Percentiles rank a stretch among this genome's conserved stretches.
phyloP scores from a whole-genome alignment of 2,888 invertebrate species.

The Agrotis ipsilon region DNA sequence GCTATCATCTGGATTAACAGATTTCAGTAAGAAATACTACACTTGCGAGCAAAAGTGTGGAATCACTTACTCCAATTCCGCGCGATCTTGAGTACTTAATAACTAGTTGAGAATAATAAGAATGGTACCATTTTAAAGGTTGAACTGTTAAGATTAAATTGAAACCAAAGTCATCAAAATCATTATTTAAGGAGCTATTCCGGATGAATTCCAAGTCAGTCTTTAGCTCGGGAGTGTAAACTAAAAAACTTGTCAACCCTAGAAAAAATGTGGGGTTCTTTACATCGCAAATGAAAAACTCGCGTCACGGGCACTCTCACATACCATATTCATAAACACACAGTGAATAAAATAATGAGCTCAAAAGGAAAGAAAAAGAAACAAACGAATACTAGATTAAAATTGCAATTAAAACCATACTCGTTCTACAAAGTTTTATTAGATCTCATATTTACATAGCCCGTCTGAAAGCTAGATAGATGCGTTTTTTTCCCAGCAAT shows the following conservation, averaged over 20 bases:
- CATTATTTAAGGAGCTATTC: too few species aligned
- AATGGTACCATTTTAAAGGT: too few species aligned
- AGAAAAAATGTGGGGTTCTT: background rate
- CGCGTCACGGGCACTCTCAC: background rate
- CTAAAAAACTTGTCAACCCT: background rate
- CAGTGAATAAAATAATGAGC: conserved; percentile 1
- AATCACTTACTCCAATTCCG: too few species aligned
- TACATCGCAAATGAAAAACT: background rate
- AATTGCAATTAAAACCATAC: conserved; percentile 16
- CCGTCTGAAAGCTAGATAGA: conserved; percentile 10
- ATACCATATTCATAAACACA: background rate
- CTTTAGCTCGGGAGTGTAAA: background rate
- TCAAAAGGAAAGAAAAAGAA: conserved; percentile 4
- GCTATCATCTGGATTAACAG: too few species aligned
- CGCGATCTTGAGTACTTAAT: too few species aligned
- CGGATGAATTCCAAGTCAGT: too few species aligned
- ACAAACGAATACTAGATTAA: conserved; percentile 8
- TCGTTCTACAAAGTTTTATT: conserved; percentile 10
- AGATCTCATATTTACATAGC: conserved; percentile 16
- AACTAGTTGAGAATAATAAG: too few species aligned
- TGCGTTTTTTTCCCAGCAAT: conserved; percentile 20
- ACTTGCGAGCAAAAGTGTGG: too few species aligned
- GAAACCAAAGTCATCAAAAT: too few species aligned
- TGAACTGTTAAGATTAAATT: too few species aligned
- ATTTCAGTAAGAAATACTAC: too few species aligned